Conservation (phyloP, 2,797 vertebrate species). For the Buceros bicornis region DNA sequence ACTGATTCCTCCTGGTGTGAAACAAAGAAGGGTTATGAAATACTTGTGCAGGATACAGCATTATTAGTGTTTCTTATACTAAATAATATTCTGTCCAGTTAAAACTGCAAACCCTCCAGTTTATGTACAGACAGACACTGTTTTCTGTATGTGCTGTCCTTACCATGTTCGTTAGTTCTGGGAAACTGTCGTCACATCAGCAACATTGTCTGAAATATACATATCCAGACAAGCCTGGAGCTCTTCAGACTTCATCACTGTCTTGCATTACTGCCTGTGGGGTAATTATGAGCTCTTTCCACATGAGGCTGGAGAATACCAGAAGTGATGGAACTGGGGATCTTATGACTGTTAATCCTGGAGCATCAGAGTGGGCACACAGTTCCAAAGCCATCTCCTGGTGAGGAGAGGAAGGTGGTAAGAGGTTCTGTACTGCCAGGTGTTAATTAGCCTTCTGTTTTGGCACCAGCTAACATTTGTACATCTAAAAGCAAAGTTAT, state of each 20-base stretch:
- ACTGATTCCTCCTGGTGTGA: not conserved
- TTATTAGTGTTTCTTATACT: not conserved
- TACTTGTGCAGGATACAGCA: not conserved
- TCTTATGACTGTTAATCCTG: not conserved
- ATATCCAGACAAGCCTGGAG: not conserved
- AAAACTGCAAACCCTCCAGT: not conserved
- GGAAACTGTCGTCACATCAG: not conserved
- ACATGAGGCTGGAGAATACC: not conserved
- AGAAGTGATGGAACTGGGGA: not conserved
- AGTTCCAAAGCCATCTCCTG: not conserved
- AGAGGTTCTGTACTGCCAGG: not conserved
- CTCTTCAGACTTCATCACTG: not conserved
- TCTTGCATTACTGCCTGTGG: not conserved
- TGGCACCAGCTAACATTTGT: not conserved
- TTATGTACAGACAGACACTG: not conserved
- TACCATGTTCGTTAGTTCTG: not conserved
- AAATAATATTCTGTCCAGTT: not conserved
- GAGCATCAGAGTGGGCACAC: not conserved
- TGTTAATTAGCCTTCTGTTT: not conserved
- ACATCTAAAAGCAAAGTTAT: not conserved
- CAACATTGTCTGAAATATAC: not conserved
- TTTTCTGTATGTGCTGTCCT: not conserved
- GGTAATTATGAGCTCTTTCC: not conserved
- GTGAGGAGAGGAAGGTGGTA: not conserved
- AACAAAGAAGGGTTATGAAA: not conserved